Conservation (phyloP, 2,113 vertebrate genomes). For the Phaetusa simplex region DNA sequence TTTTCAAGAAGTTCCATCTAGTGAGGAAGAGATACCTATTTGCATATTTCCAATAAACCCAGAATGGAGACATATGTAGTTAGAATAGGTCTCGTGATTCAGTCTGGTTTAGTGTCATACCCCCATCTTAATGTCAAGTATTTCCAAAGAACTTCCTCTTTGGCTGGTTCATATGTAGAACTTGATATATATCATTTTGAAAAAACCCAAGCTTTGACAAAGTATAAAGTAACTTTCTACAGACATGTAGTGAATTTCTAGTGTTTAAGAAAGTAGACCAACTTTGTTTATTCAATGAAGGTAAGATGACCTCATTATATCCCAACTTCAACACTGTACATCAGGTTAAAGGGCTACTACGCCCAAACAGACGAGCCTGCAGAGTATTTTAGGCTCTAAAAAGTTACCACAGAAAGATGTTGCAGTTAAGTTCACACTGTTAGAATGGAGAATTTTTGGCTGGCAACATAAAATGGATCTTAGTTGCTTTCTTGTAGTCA, state of each 20-base stretch:
- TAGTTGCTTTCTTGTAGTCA: background rate
- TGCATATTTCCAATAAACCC: slow-evolving; percentile 1
- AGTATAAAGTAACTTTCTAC: background rate
- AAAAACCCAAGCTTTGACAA: background rate
- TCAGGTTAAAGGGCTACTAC: background rate
- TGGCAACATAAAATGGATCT: background rate
- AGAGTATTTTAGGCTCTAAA: background rate
- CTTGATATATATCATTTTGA: background rate
- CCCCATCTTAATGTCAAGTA: slow-evolving; percentile 18
- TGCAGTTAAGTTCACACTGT: background rate
- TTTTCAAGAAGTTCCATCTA: background rate
- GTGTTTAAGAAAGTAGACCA: background rate
- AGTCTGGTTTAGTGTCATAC: slow-evolving; percentile 21
- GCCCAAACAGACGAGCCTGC: background rate
- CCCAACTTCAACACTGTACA: background rate
- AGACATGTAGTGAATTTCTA: background rate
- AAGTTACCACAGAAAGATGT: background rate
- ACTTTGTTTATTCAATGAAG: background rate
- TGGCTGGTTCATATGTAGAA: background rate
- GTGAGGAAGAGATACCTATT: background rate
- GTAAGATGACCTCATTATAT: background rate
- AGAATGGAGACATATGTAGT: background rate
- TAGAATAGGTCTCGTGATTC: background rate
- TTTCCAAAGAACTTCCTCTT: slow-evolving; percentile 62
- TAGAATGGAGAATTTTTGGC: background rate